phyloP scores from a whole-genome alignment of 2,113 vertebrate species.

The Bambusicola thoracicus region DNA sequence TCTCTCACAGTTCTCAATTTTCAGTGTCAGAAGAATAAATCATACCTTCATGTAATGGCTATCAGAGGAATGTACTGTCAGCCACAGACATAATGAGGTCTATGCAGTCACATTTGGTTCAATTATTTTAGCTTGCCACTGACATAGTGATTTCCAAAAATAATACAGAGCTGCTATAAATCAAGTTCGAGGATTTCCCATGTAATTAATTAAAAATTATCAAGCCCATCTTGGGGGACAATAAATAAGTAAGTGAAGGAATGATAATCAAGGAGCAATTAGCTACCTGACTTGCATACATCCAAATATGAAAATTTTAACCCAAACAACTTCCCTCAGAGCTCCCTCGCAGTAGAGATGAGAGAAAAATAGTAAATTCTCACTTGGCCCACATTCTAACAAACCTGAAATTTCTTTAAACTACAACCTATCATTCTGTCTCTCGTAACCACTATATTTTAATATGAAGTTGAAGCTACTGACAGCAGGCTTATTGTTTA shows the following conservation, averaged over 20 bases:
- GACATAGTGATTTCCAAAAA: neutral
- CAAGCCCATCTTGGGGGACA: neutral
- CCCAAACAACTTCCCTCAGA: neutral
- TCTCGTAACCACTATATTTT: neutral
- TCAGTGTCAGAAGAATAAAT: neutral
- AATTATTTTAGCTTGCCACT: neutral
- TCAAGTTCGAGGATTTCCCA: neutral
- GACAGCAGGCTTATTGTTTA: neutral
- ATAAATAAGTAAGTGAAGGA: neutral
- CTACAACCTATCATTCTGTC: neutral
- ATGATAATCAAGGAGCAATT: neutral
- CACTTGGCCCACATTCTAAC: neutral
- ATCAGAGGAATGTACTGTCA: neutral
- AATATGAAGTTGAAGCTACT: neutral
- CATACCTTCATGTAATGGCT: neutral
- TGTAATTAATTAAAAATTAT: neutral
- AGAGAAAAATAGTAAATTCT: neutral
- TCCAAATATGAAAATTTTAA: neutral
- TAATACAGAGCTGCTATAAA: neutral
- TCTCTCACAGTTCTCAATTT: neutral
- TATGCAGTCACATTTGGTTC: neutral
- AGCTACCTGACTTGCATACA: neutral
- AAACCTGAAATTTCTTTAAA: neutral
- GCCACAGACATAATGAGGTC: neutral
- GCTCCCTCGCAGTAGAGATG: neutral